These are phyloP conservation scores for Leuciscus waleckii DNA, from an alignment of 2,797 vertebrate species.

Conservation along the genomic window DNA sequence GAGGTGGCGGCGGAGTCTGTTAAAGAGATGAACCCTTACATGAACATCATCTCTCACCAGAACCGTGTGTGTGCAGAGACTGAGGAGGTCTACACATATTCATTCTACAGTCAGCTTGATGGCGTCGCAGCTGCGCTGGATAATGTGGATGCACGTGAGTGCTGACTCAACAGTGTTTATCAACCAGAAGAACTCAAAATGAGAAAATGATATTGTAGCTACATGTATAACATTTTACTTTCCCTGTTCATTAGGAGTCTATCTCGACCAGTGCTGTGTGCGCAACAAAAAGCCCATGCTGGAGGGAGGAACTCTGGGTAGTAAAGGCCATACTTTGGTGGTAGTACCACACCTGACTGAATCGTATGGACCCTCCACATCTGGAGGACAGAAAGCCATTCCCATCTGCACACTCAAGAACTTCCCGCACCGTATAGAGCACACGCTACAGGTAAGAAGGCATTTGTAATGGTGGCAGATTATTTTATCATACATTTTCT, in stretches of 20 bases:
- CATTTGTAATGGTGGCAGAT: background rate
- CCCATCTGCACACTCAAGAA: constrained; percentile 86
- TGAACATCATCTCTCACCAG: constrained; percentile 80
- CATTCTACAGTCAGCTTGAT: constrained; percentile 81
- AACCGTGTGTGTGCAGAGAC: constrained; percentile 81
- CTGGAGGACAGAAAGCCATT: constrained; percentile 58
- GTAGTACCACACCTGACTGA: constrained; percentile 84
- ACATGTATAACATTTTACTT: background rate
- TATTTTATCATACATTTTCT: background rate
- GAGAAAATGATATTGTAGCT: background rate
- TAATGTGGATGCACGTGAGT: constrained; percentile 87
- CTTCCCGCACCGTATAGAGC: constrained; percentile 85
- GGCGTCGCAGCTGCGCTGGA: constrained; percentile 87
- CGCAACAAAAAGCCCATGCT: constrained; percentile 81
- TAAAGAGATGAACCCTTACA: constrained; percentile 78
- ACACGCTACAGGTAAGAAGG: constrained; percentile 86
- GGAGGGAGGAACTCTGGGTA: constrained; percentile 86
- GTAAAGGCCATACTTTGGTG: constrained; percentile 76
- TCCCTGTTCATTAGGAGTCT: constrained; percentile 75
- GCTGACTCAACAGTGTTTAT: background rate
- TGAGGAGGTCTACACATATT: constrained; percentile 76
- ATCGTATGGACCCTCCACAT: constrained; percentile 61
- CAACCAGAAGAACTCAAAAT: background rate
- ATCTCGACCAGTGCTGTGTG: constrained; percentile 82
- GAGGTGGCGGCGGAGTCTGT: constrained; percentile 79